phyloP scores from a whole-genome alignment of 2,113 vertebrate genomes.

The Mugil cephalus region DNA sequence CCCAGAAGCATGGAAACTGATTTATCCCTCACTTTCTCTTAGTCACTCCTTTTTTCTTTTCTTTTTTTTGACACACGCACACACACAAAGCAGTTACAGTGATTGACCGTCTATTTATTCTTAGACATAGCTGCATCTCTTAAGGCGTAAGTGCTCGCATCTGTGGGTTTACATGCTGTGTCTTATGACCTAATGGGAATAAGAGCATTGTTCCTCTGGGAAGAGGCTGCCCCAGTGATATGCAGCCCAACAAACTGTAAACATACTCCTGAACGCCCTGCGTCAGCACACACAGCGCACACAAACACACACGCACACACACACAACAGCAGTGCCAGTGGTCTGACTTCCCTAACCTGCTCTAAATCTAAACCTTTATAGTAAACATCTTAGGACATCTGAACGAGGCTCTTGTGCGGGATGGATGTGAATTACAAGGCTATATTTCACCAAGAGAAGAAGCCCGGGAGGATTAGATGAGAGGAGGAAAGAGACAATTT shows the following conservation, averaged over 20 bases:
- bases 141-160: slow-evolving; percentile 71
- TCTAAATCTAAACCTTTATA: slow-evolving; percentile 84
- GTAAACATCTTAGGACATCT: slow-evolving; percentile 84
- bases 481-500: slow-evolving; percentile 73
- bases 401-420: slow-evolving; percentile 76
- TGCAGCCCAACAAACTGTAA: slow-evolving; percentile 72
- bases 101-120: slow-evolving; percentile 75
- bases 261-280: slow-evolving; percentile 69
- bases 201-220: slow-evolving; percentile 77
- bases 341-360: slow-evolving; percentile 77
- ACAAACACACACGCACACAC: slow-evolving; percentile 55
- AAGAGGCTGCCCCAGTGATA: slow-evolving; percentile 62
- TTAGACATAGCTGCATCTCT: slow-evolving; percentile 66
- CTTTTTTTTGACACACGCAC: slow-evolving; percentile 31
- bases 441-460: slow-evolving; percentile 77
- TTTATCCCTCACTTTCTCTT: slow-evolving; percentile 36
- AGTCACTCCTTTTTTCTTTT: slow-evolving; percentile 34
- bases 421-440: slow-evolving; percentile 80
- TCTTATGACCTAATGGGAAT: slow-evolving; percentile 75
- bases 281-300: slow-evolving; percentile 52
- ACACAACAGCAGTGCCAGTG: slow-evolving; percentile 37
- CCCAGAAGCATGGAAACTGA: slow-evolving; percentile 17
- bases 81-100: slow-evolving; percentile 41
- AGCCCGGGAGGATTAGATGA: slow-evolving; percentile 73
- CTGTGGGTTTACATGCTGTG: slow-evolving; percentile 73